Conservation (phyloP, 2,113 vertebrate species). For the Ceyx melanurus region DNA sequence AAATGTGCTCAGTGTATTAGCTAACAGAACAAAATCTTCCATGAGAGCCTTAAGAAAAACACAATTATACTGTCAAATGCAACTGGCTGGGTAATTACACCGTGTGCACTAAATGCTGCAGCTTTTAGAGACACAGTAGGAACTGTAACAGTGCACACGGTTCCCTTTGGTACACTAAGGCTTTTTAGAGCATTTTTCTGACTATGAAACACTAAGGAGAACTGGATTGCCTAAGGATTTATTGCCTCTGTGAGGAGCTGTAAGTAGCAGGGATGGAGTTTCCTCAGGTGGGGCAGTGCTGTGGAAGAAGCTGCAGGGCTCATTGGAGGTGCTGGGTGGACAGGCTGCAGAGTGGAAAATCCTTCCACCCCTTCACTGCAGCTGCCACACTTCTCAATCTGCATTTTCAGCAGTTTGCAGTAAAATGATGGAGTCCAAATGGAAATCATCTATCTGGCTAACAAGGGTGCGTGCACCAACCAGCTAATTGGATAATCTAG, state of each 20-base stretch:
- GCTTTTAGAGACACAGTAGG: neutral
- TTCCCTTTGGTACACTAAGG: neutral
- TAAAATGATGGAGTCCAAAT: constrained; percentile 7
- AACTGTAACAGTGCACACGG: neutral
- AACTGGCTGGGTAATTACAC: constrained; percentile 29
- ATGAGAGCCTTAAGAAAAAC: constrained; percentile 9
- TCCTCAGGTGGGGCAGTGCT: neutral
- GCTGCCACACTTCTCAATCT: neutral
- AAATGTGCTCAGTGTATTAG: neutral
- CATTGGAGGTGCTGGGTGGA: neutral
- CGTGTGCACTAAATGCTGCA: neutral
- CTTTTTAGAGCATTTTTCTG: neutral
- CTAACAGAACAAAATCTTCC: neutral
- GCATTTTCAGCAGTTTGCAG: constrained; percentile 37
- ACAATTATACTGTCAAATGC: neutral
- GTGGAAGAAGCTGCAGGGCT: neutral
- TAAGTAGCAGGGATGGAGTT: neutral
- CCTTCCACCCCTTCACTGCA: neutral
- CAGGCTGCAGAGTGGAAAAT: neutral
- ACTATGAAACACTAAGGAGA: neutral
- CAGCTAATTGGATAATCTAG: neutral
- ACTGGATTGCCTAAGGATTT: neutral
- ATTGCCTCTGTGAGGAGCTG: neutral
- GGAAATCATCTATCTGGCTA: constrained; percentile 27
- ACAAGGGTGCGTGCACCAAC: neutral